Conservation (phyloP, 2,888 invertebrate genomes). For the Eristalis intricaria region DNA sequence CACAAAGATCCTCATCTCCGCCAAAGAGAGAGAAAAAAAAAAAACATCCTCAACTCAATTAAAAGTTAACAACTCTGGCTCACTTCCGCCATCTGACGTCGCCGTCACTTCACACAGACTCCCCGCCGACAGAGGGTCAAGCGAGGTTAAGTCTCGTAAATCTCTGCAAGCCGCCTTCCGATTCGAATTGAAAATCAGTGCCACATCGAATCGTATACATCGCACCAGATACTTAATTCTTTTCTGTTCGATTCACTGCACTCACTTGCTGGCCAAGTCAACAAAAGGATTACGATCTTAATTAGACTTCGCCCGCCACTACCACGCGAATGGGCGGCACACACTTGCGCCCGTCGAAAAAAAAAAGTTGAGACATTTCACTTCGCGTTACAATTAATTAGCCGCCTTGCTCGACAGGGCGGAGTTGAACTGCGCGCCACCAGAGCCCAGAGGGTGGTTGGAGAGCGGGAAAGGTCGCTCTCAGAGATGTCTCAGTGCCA, state of each 20-base stretch:
- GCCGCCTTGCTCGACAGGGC: neutral
- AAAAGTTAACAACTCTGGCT: neutral
- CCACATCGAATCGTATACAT: slow-evolving; percentile 26
- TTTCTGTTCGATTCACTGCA: slow-evolving; percentile 17
- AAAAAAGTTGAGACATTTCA: slow-evolving; percentile 59
- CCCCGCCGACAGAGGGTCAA: neutral
- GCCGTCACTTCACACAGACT: neutral
- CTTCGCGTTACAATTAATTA: slow-evolving; percentile 59
- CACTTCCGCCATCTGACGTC: neutral
- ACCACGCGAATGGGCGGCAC: neutral
- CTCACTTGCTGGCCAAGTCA: slow-evolving; percentile 37
- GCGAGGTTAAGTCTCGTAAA: neutral
- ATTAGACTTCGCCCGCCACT: slow-evolving; percentile 51
- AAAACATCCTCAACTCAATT: neutral
- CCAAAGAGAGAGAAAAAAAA: neutral
- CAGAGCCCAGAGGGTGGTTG: neutral
- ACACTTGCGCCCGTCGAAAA: slow-evolving; percentile 13
- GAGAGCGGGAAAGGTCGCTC: neutral
- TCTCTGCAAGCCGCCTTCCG: neutral
- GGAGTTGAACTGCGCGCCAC: no score
- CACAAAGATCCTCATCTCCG: neutral
- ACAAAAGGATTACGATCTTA: slow-evolving; percentile 65
- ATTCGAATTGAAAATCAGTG: neutral
- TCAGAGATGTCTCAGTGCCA: neutral
- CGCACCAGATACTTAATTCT: slow-evolving; percentile 16